These are phyloP conservation scores for Arbacia lixula DNA, from an alignment of 53 echinoderm and acorn worm species.

Conservation along the genomic window DNA sequence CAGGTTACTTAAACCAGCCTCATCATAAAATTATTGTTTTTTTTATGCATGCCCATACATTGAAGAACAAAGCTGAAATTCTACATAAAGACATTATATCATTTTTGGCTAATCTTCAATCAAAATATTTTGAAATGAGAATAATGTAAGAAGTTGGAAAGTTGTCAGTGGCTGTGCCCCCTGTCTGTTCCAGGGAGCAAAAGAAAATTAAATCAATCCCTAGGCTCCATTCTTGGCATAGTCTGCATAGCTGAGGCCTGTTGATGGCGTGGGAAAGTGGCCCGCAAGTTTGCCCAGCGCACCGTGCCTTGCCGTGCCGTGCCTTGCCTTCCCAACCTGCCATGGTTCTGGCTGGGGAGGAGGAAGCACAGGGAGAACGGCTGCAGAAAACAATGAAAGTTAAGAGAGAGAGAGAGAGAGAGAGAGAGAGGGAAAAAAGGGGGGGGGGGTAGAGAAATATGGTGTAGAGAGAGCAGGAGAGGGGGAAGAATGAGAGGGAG, in stretches of 20 bases:
- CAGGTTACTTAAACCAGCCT: too few species aligned
- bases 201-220: conserved; percentile 80
- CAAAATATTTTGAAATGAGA: too few species aligned
- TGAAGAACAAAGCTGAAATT: too few species aligned
- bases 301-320: conserved; percentile 1
- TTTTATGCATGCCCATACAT: too few species aligned
- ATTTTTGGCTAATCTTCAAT: too few species aligned
- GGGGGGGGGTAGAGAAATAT: too few species aligned
- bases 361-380: background rate
- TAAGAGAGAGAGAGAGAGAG: conserved; percentile 8
- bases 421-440: too few species aligned
- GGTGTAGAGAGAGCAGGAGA: too few species aligned
- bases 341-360: background rate
- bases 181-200: background rate
- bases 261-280: conserved; percentile 84
- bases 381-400: background rate
- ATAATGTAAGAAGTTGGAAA: background rate
- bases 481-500: too few species aligned
- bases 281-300: conserved; percentile 18
- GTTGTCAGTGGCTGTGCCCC: conserved; percentile 52
- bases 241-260: conserved; percentile 67
- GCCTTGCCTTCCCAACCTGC: conserved; percentile 4
- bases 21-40: too few species aligned
- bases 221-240: conserved; percentile 70
- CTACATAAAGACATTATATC: too few species aligned